These are phyloP conservation scores for Solea senegalensis DNA, from an alignment of 2,113 vertebrate species.

Conservation along the genomic window DNA sequence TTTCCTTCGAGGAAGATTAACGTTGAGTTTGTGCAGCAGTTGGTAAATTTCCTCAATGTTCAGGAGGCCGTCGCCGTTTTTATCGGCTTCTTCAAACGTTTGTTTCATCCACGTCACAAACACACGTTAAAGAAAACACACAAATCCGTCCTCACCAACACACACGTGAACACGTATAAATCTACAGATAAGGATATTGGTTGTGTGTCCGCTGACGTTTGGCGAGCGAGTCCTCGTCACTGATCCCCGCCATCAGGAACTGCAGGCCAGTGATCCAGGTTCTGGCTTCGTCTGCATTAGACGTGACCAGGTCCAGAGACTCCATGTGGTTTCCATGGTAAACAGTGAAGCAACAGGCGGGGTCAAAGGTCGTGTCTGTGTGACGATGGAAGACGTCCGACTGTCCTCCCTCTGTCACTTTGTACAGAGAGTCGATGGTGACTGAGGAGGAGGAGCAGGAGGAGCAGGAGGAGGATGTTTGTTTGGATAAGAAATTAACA, in stretches of 20 bases:
- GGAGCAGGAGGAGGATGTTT: neutral
- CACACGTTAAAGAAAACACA: constrained; percentile 80
- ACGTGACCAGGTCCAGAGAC: constrained; percentile 92
- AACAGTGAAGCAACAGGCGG: constrained; percentile 94
- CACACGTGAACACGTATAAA: neutral
- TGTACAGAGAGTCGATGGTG: constrained; percentile 97
- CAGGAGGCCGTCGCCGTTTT: constrained; percentile 93
- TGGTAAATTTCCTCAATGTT: constrained; percentile 98
- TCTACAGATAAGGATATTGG: constrained; percentile 93
- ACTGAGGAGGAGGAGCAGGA: constrained; percentile 76
- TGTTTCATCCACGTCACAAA: constrained; percentile 92
- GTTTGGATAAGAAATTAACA: too few species aligned
- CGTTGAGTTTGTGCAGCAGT: constrained; percentile 95
- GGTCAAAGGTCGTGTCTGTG: constrained; percentile 90
- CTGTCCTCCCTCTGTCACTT: constrained; percentile 93
- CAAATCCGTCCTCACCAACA: neutral
- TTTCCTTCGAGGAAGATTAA: constrained; percentile 95
- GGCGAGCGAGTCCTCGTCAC: constrained; percentile 94
- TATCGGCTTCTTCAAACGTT: constrained; percentile 97
- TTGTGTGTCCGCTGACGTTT: constrained; percentile 93
- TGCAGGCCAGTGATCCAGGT: constrained; percentile 97
- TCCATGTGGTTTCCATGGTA: constrained; percentile 98
- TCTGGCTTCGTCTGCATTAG: constrained; percentile 93
- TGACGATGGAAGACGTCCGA: constrained; percentile 95
- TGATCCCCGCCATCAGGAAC: constrained; percentile 97